Evolutionary conservation across 2,888 invertebrate species (phyloP), one percentile per base, ranked within the genome.

Genomic region (Habrosyne pyritoides): DNA sequence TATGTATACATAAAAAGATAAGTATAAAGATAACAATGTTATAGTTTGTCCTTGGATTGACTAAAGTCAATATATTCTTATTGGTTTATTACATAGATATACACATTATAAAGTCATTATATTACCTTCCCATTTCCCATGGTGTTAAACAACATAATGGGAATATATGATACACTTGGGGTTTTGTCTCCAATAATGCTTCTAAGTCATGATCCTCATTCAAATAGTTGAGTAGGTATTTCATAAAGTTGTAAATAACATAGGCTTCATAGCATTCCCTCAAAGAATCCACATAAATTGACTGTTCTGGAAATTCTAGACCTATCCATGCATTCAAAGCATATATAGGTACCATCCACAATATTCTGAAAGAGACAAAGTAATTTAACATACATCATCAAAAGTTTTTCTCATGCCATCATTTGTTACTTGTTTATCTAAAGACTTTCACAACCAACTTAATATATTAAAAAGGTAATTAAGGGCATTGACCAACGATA

Each of bases 331-430:
- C 98, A 94, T 99, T 98, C 8, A 97, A 87, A 46, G 98, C 98
- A 93, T 99, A 99, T 73, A 99, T 98, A 60, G 99, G 99, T 54
- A 99, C 98, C 99, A 99, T 99, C 98, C 98, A 98, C 69, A 99
- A 84, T 84, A 99, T 97, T 84, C 97, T 97, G 88, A 66, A 94
- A 93, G 21, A 57, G 50, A 50, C 4, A 54, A 18, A 18, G 18
- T 53, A 56, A 54, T 47, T 47, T 47, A 28, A n/a, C 21, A 49
- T 18, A 53, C n/a, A 30, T n/a, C 21, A 49, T n/a, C n/a, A n/a
- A n/a, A n/a, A n/a, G n/a, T n/a, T n/a, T n/a, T n/a, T n/a, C n/a
- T n/a, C n/a, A n/a, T n/a, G n/a, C n/a, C n/a, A n/a, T n/a, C n/a
- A n/a, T n/a, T n/a, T n/a, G n/a, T n/a, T n/a, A n/a, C n/a, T n/a